Evolutionary conservation across 2,113 vertebrate genomes (phyloP).

Genomic region (Brachypteracias leptosomus): DNA sequence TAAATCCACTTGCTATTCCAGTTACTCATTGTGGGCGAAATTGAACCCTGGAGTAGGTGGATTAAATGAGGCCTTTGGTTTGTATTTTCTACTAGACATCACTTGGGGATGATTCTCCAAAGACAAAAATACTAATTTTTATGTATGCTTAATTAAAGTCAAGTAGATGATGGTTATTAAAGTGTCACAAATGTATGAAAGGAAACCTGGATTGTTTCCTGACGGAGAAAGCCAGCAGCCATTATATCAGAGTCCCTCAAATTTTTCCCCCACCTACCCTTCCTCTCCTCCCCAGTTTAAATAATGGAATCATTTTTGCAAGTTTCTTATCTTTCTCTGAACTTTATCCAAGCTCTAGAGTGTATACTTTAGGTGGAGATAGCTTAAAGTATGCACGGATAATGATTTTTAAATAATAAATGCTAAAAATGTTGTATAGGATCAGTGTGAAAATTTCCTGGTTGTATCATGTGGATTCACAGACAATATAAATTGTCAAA

Average conservation of each 20-base stretch:
- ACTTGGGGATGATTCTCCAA: conserved; percentile 20
- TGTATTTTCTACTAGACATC: not conserved
- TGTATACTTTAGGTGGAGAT: not conserved
- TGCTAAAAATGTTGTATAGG: not conserved
- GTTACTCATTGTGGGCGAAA: not conserved
- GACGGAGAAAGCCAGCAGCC: not conserved
- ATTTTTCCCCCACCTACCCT: not conserved
- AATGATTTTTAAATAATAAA: not conserved
- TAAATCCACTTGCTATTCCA: conserved; percentile 27
- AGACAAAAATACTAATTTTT: not conserved
- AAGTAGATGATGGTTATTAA: not conserved
- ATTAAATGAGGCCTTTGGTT: conserved; percentile 50
- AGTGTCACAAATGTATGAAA: not conserved
- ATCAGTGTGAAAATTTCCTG: not conserved
- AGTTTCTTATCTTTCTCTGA: not conserved
- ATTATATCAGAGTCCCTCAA: not conserved
- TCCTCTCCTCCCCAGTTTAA: not conserved
- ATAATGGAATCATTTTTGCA: not conserved
- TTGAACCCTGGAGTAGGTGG: conserved; percentile 18
- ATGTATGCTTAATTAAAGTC: conserved; percentile 10
- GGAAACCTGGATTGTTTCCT: not conserved
- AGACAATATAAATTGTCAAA: not conserved
- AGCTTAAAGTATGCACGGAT: not conserved
- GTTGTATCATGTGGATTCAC: not conserved
- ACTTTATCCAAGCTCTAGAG: not conserved